phyloP scores from a whole-genome alignment of 2,113 vertebrate genomes.

The Camelus bactrianus region DNA sequence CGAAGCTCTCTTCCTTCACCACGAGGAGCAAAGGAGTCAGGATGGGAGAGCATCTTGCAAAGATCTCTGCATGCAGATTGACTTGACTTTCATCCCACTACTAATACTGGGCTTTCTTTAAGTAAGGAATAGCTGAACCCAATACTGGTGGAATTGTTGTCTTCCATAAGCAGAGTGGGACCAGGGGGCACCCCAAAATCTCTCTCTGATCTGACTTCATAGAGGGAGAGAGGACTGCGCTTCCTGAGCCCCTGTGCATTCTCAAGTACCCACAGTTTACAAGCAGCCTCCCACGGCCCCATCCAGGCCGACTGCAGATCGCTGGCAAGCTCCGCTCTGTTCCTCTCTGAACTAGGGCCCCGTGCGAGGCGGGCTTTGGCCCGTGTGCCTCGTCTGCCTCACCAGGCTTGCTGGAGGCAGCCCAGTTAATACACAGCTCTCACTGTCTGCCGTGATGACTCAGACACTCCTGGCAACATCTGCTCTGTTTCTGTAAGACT shows the following conservation, averaged over 20 bases:
- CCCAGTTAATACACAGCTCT: constrained; percentile 70
- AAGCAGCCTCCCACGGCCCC: neutral
- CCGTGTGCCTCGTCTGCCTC: neutral
- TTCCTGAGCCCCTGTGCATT: neutral
- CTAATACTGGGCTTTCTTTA: neutral
- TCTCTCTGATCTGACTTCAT: too few species aligned
- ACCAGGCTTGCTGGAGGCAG: constrained; percentile 64
- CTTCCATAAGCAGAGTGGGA: neutral
- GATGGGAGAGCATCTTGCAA: neutral
- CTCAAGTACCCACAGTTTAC: neutral
- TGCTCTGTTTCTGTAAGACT: constrained; percentile 83
- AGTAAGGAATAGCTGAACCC: neutral
- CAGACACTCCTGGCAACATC: constrained; percentile 87
- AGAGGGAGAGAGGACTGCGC: neutral
- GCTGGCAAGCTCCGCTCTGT: neutral
- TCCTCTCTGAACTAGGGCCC: neutral
- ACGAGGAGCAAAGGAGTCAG: neutral
- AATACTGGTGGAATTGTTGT: neutral
- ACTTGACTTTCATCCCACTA: too few species aligned
- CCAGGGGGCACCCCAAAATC: neutral
- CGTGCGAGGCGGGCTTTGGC: constrained; percentile 30
- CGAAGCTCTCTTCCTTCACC: neutral
- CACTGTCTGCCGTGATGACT: constrained; percentile 86
- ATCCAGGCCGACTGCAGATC: neutral
- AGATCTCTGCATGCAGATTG: neutral